Evolutionary conservation across 2,888 invertebrate species (phyloP).

Genomic region (Ectemnius continuus): DNA sequence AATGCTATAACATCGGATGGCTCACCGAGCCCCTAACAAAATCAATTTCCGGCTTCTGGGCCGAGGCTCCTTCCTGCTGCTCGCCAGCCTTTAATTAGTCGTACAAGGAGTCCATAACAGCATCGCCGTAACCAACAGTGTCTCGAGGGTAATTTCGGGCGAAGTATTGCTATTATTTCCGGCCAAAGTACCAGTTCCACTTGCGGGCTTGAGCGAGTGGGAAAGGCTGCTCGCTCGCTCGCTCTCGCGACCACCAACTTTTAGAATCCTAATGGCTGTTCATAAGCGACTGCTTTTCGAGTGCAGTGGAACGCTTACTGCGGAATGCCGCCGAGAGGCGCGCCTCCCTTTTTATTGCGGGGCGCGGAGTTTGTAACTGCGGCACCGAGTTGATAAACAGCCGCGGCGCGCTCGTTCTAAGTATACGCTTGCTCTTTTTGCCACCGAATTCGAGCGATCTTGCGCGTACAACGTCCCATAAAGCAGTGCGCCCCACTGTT

Average conservation of each 20-base stretch:
- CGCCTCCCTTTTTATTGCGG: neutral
- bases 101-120: too few relatives aligned
- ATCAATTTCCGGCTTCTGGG: conserved; percentile 39
- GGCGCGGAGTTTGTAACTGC: neutral
- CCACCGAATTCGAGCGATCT: neutral
- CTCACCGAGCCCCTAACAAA: conserved; percentile 30
- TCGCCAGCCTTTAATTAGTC: too few relatives aligned
- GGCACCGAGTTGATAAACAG: conserved; percentile 11
- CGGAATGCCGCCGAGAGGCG: neutral
- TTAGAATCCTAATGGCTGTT: conserved; percentile 10
- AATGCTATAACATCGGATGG: conserved; percentile 47
- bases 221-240: too few relatives aligned
- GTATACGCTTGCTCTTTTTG: conserved; percentile 2
- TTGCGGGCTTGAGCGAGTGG: neutral
- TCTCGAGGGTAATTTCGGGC: too few relatives aligned
- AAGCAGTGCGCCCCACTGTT: conserved; percentile 3
- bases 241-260: neutral
- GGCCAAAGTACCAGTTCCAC: too few relatives aligned
- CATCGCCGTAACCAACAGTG: too few relatives aligned
- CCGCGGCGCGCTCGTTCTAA: neutral
- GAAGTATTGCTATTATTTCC: too few relatives aligned
- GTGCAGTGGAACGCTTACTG: neutral
- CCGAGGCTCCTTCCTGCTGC: conserved; percentile 13
- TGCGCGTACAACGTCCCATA: neutral
- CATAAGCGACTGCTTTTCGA: neutral